phyloP scores from a whole-genome alignment of 2,888 invertebrate species.

The Nemotelus nigrinus region DNA sequence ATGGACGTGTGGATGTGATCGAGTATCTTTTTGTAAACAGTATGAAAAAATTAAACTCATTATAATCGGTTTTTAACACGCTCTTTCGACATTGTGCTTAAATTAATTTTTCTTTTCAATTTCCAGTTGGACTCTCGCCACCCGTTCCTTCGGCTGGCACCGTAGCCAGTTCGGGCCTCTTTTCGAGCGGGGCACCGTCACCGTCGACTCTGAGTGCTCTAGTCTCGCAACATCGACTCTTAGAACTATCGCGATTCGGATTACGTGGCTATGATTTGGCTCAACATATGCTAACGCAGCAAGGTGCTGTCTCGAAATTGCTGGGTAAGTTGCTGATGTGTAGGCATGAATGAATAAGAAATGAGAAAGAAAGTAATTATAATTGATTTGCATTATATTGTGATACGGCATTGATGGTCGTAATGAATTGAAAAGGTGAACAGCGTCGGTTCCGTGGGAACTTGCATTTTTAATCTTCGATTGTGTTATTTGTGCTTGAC shows the following conservation, averaged over 20 bases:
- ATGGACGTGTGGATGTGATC: slow-evolving; percentile 40
- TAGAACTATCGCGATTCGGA: slow-evolving; percentile 83
- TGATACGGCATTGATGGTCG: neutral
- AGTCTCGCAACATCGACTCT: slow-evolving; percentile 80
- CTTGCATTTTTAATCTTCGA: too few species aligned
- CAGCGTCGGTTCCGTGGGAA: too few species aligned
- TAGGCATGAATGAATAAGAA: neutral
- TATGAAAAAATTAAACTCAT: slow-evolving; percentile 30
- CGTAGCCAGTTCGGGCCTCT: slow-evolving; percentile 58
- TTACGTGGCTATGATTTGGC: slow-evolving; percentile 90
- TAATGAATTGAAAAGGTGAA: too few species aligned
- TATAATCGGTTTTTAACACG: slow-evolving; percentile 33
- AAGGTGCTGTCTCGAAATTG: slow-evolving; percentile 90
- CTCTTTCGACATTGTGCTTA: slow-evolving; percentile 30
- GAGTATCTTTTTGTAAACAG: slow-evolving; percentile 28
- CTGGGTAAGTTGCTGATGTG: slow-evolving; percentile 75
- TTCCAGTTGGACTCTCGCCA: slow-evolving; percentile 60
- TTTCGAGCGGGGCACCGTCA: slow-evolving; percentile 63
- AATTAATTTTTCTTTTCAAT: slow-evolving; percentile 32
- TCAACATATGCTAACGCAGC: slow-evolving; percentile 89
- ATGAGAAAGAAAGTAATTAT: slow-evolving; percentile 23
- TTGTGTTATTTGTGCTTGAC: too few species aligned
- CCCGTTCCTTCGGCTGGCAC: slow-evolving; percentile 63
- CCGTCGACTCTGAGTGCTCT: slow-evolving; percentile 75
- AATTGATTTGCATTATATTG: slow-evolving; percentile 17